These are phyloP conservation scores for Thaleichthys pacificus DNA, from an alignment of 2,797 vertebrate species.

Conservation along the genomic window DNA sequence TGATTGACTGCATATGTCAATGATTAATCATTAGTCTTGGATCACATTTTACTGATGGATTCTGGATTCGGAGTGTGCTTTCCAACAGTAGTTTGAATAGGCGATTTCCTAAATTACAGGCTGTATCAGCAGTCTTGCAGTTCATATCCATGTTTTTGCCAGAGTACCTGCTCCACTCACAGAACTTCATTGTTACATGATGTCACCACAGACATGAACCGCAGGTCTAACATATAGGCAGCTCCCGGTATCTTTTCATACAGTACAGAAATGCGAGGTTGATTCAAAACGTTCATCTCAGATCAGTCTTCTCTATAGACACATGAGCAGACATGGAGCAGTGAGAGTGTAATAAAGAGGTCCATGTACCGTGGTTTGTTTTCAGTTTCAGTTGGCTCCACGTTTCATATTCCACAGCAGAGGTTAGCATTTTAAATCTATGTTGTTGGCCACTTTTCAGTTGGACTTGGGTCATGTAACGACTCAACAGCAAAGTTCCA, in stretches of 20 bases:
- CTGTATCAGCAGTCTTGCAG: too few species aligned
- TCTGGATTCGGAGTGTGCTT: slow-evolving; percentile 15
- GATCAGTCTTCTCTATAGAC: too few species aligned
- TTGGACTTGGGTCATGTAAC: slow-evolving; percentile 20
- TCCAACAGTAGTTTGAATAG: slow-evolving; percentile 6
- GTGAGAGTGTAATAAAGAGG: background rate
- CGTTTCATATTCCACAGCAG: slow-evolving; percentile 32
- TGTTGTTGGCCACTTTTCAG: slow-evolving; percentile 39
- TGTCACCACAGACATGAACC: too few species aligned
- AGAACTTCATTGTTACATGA: too few species aligned
- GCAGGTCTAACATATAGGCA: too few species aligned
- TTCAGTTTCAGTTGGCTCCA: slow-evolving; percentile 41
- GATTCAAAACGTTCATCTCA: too few species aligned
- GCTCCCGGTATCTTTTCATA: too few species aligned
- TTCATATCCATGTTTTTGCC: too few species aligned
- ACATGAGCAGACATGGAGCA: background rate
- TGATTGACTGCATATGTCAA: slow-evolving; percentile 39
- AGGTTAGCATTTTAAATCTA: slow-evolving; percentile 41
- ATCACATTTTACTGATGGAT: slow-evolving; percentile 13
- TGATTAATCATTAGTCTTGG: slow-evolving; percentile 26
- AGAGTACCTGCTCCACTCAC: too few species aligned
- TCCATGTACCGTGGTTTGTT: slow-evolving; percentile 12
- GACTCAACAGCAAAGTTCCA: slow-evolving; percentile 17
- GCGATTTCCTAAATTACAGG: background rate
- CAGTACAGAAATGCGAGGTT: too few species aligned